phyloP scores from a whole-genome alignment of 2,113 vertebrate genomes.

The Catharus minimus region DNA sequence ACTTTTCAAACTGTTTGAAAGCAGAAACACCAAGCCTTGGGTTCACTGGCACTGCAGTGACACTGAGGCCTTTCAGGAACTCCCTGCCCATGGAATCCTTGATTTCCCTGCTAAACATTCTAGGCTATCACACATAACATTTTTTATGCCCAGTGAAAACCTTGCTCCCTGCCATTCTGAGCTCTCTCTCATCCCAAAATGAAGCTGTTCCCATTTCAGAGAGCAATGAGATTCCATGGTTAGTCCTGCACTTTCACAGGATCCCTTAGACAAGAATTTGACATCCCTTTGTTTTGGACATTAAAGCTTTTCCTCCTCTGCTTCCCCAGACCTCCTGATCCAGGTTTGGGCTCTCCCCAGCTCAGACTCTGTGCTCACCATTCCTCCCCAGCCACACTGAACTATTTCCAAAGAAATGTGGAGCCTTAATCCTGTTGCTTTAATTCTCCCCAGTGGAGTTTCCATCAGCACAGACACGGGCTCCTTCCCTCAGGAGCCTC shows the following conservation, averaged over 20 bases:
- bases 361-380: not conserved
- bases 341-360: not conserved
- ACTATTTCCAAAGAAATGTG: not conserved
- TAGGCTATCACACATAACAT: accelerated
- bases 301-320: not conserved
- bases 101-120: not conserved
- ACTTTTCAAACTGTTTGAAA: not conserved
- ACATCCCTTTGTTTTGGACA: not conserved
- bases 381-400: not conserved
- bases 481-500: conserved; percentile 1
- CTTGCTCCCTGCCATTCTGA: not conserved
- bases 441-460: not conserved
- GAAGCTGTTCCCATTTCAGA: not conserved
- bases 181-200: not conserved
- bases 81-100: not conserved
- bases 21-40: not conserved
- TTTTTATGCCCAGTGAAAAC: not conserved
- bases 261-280: not conserved
- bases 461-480: not conserved
- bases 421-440: not conserved
- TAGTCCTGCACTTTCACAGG: not conserved
- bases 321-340: not conserved
- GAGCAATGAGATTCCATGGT: not conserved
- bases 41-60: not conserved
- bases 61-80: not conserved